Percentiles rank a stretch among this genome's conserved stretches.
phyloP scores from a whole-genome alignment of 2,888 invertebrate species.

The Aleiodes alternator region DNA sequence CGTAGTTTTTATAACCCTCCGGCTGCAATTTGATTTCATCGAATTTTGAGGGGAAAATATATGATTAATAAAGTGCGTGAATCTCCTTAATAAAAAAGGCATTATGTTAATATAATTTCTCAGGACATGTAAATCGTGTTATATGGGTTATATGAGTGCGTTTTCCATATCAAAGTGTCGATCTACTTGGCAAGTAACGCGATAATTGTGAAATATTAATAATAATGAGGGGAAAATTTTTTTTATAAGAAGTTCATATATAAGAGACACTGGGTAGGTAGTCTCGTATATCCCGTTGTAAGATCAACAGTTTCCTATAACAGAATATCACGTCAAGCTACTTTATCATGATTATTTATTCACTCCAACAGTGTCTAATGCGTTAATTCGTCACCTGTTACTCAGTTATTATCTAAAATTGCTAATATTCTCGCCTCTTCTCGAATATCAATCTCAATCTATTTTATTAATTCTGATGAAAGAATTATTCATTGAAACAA shows the following conservation, averaged over 20 bases:
- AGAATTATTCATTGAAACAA: constrained; percentile 7
- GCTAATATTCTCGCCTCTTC: constrained; percentile 34
- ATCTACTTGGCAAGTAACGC: constrained; percentile 52
- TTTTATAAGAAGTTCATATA: constrained; percentile 2
- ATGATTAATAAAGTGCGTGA: too few species aligned
- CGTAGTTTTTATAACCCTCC: not conserved
- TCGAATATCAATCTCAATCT: constrained; percentile 19
- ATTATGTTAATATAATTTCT: too few species aligned
- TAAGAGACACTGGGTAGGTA: constrained; percentile 23
- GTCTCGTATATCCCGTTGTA: constrained; percentile 10
- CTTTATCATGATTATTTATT: constrained; percentile 67
- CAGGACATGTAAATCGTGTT: not conserved
- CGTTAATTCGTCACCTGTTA: constrained; percentile 47
- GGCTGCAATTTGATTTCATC: not conserved
- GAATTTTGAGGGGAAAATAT: too few species aligned
- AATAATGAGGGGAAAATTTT: constrained; percentile 64
- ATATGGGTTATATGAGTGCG: constrained; percentile 8
- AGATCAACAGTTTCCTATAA: constrained; percentile 32
- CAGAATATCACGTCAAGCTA: constrained; percentile 42
- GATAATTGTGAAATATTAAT: constrained; percentile 70
- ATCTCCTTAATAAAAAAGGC: too few species aligned
- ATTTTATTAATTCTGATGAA: constrained; percentile 18
- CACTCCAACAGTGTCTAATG: constrained; percentile 60
- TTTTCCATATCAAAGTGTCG: constrained; percentile 23
- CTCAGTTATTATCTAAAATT: constrained; percentile 22